Conservation (phyloP, 2,113 vertebrate genomes). For the Apistogramma diplotaenia region DNA sequence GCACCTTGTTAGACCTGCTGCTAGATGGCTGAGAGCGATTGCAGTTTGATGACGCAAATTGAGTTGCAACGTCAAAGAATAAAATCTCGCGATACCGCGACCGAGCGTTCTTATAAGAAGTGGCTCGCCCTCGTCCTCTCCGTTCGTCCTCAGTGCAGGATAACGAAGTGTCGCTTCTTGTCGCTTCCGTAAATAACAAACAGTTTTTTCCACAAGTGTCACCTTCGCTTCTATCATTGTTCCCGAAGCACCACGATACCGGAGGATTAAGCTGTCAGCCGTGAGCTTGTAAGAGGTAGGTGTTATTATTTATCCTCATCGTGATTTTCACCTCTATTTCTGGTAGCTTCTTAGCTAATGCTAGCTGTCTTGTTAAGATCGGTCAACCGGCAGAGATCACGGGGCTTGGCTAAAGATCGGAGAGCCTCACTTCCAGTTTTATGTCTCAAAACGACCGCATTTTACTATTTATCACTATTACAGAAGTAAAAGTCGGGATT, state of each 20-base stretch:
- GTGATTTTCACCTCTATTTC: background rate
- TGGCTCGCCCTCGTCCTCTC: conserved; percentile 38
- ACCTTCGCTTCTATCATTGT: fast-evolving
- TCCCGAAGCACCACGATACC: fast-evolving
- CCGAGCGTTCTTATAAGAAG: conserved; percentile 44
- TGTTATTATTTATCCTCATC: background rate
- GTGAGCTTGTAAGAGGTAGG: conserved; percentile 16
- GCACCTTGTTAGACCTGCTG: background rate
- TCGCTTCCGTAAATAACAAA: fast-evolving
- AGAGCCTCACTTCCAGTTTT: fast-evolving
- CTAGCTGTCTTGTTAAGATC: conserved; percentile 15
- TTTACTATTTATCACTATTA: background rate
- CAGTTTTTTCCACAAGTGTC: fast-evolving
- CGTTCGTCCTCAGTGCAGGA: conserved; percentile 84
- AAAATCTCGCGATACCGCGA: conserved; percentile 64
- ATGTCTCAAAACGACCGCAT: background rate
- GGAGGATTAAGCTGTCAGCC: background rate
- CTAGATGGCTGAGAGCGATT: background rate
- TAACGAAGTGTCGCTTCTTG: conserved; percentile 38
- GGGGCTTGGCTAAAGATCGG: background rate
- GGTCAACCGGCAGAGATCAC: conserved; percentile 10
- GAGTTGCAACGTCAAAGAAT: background rate
- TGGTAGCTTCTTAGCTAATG: conserved; percentile 26
- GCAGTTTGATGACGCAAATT: background rate
- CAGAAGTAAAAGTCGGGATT: background rate